Evolutionary conservation across 30 jellyfish, hydroid and myxozoan genomes (phyloP), one percentile per base, ranked within the genome.

Genomic region (Chrysaora quinquecirrha): DNA sequence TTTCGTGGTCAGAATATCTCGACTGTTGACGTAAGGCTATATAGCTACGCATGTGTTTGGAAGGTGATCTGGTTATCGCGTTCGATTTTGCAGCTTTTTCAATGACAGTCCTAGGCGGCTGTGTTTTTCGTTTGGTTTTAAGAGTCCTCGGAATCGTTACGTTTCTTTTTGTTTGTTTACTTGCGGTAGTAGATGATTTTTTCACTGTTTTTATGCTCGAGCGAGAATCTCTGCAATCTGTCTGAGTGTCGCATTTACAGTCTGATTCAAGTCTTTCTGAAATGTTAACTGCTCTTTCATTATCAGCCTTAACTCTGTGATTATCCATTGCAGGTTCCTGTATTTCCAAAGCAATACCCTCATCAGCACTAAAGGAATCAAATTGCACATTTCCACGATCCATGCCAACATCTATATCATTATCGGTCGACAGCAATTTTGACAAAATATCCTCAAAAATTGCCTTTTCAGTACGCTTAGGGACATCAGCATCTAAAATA

Each of bases 11-110:
- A 35, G 87, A 67, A 46, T 70, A 62, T 3, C 96, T 89, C 14
- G 95, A 91, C 64, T 91, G 99, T 50, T 94, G 99, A 0, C 99
- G 89, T 35, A 94, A 35, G 1, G 93, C 99, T 2, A 94, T 94
- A 48, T 94, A 94, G 61, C 99, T 94, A 22, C 88, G 94, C 99
- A 94, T 94, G 34, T 94, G 99, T 29, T 75, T 68, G 1, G 96
- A 69, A 11, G 96, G 99, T 6, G 97, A 80, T 24, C 96, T 79
- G 29, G 71, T 27, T n/a, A 49, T 60, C 25, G 96, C 2, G 10
- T 60, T 64, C 18, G 64, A 65, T 58, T 50, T 66, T 34, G 25
- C 31, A 1, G 68, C 77, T 21, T 64, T 68, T 50, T 72, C 87
- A 14, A 38, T 50, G 22, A 22, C 58, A 62, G 48, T 69, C 38